Evolutionary conservation across 37 sponge, comb jelly and placozoan genomes (phyloP).

Genomic region (Beroe ovata): DNA sequence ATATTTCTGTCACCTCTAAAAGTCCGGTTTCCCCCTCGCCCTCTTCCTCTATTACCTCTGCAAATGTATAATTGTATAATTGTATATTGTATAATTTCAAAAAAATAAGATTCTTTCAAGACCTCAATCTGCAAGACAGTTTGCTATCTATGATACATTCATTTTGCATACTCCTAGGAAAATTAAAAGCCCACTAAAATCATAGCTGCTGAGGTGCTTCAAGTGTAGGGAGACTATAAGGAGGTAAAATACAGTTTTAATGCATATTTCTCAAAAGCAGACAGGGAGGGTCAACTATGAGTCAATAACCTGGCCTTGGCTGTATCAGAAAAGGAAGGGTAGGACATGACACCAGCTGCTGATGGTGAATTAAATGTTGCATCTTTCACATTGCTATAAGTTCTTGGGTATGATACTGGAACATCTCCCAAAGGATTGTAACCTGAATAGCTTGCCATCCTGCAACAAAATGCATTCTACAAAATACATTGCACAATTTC

Average conservation of each 20-base stretch:
- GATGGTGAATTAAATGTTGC: background rate
- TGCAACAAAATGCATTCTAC: background rate
- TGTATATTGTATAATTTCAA: background rate
- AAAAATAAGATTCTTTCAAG: no score
- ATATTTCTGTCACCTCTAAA: background rate
- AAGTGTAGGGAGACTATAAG: no score
- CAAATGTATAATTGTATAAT: background rate
- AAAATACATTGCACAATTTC: background rate
- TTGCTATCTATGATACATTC: no score
- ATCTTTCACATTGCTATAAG: background rate
- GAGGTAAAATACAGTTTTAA: no score
- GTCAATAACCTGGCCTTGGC: background rate
- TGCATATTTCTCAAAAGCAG: no score
- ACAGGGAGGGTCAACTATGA: no score
- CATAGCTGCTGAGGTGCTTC: no score
- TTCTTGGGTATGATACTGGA: background rate
- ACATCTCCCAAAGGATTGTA: background rate
- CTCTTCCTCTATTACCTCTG: background rate
- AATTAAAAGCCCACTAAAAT: no score
- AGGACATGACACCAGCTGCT: background rate
- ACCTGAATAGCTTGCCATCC: background rate
- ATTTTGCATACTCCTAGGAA: no score
- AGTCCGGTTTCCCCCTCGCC: background rate
- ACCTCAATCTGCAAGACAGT: no score
- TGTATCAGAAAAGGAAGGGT: background rate